phyloP scores from a whole-genome alignment of 2,888 invertebrate genomes.

The Drosophila subquinaria region DNA sequence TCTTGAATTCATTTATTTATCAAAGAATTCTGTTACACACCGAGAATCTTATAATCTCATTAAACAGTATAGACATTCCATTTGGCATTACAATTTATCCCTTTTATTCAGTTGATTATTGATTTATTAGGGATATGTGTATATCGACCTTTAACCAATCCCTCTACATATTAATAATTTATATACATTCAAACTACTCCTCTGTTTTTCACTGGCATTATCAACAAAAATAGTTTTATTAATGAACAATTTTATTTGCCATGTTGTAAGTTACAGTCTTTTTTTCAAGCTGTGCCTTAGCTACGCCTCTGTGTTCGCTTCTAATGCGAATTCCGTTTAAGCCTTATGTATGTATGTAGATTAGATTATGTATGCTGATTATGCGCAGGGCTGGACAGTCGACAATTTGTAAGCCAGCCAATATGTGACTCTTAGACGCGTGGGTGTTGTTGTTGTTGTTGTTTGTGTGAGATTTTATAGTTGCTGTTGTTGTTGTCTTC shows the following conservation, averaged over 20 bases:
- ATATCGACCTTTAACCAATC: too few species aligned
- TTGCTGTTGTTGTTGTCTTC: constrained; percentile 9
- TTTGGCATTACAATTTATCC: too few species aligned
- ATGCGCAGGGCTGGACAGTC: constrained; percentile 34
- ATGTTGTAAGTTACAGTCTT: not conserved
- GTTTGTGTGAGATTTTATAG: constrained; percentile 2
- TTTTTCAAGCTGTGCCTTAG: not conserved
- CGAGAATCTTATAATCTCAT: too few species aligned
- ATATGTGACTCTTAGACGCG: constrained; percentile 19
- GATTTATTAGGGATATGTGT: too few species aligned
- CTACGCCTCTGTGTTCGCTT: constrained; percentile 26
- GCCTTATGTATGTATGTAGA: constrained; percentile 31
- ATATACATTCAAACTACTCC: too few species aligned
- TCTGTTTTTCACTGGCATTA: not conserved
- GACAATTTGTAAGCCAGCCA: constrained; percentile 35
- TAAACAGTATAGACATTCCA: too few species aligned
- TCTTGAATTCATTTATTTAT: too few species aligned
- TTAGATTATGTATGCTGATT: constrained; percentile 43
- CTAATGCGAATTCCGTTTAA: constrained; percentile 39
- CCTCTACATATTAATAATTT: too few species aligned
- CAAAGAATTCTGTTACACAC: too few species aligned
- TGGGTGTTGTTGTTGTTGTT: constrained; percentile 23
- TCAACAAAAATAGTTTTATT: not conserved
- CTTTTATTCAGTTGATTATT: too few species aligned
- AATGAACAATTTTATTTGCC: not conserved